phyloP scores from a whole-genome alignment of 2,888 invertebrate genomes.

The Lasioglossum villosulum region DNA sequence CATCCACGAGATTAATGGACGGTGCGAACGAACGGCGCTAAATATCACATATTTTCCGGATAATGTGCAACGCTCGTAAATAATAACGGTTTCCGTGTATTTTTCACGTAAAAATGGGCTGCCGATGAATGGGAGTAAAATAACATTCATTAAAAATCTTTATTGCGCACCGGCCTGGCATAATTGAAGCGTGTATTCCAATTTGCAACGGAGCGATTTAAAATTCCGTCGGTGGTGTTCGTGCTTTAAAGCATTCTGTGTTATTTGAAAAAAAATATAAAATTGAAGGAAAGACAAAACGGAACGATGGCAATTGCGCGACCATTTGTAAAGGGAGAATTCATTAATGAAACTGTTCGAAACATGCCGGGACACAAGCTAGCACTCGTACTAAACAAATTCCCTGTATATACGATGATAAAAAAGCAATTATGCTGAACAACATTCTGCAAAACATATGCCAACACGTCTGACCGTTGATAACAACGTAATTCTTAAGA shows the following conservation, averaged over 20 bases:
- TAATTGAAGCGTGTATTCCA: slow-evolving; percentile 49
- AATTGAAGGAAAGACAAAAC: not conserved
- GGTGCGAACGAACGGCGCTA: slow-evolving; percentile 73
- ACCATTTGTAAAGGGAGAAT: not conserved
- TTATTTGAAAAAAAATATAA: not conserved
- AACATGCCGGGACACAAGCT: not conserved
- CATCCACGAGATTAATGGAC: slow-evolving; percentile 77
- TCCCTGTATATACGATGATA: not conserved
- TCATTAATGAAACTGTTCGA: not conserved
- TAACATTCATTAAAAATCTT: slow-evolving; percentile 76
- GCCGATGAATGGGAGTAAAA: slow-evolving; percentile 71
- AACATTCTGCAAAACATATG: not conserved
- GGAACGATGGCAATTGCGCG: slow-evolving; percentile 24
- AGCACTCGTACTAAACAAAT: not conserved
- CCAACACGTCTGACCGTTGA: not conserved
- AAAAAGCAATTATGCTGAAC: not conserved
- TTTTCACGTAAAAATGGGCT: slow-evolving; percentile 66
- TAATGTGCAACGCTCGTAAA: slow-evolving; percentile 80
- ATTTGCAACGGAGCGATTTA: slow-evolving; percentile 47
- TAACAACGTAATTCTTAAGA: not conserved
- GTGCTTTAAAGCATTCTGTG: slow-evolving; percentile 27
- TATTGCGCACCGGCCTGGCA: slow-evolving; percentile 52
- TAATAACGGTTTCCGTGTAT: slow-evolving; percentile 73
- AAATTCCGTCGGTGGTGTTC: slow-evolving; percentile 27
- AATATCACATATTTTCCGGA: slow-evolving; percentile 79